A percentile compares a stretch with the other conserved stretches of the same genome.
phyloP scores from a whole-genome alignment of 1,140 invertebrate genomes.

The Tenebrio molitor region DNA sequence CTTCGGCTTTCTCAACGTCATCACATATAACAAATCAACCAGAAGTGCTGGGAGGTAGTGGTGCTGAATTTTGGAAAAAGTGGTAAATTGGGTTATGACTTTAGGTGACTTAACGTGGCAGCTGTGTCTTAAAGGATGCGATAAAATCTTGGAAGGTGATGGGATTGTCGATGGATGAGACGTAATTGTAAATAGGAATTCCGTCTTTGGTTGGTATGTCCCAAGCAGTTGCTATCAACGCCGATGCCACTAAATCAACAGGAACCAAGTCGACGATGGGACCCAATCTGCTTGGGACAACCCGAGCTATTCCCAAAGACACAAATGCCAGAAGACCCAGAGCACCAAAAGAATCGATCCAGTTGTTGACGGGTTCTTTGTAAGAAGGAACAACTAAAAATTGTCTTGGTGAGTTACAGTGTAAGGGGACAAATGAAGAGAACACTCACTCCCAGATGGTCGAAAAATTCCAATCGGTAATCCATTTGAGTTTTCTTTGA shows the following conservation, averaged over 20 bases:
- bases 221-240: conserved; percentile 80
- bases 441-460: too few relatives aligned
- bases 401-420: too few relatives aligned
- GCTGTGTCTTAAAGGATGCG: too few relatives aligned
- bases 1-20: conserved; percentile 72
- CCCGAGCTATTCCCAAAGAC: conserved; percentile 78
- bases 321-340: too few relatives aligned
- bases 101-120: too few relatives aligned
- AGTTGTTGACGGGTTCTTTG: conserved; percentile 78
- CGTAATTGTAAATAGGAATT: conserved; percentile 78
- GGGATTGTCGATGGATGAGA: conserved; percentile 76
- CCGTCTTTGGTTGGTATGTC: conserved; percentile 69
- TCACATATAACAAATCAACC: conserved; percentile 68
- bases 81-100: too few relatives aligned
- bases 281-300: conserved; percentile 73
- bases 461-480: conserved; percentile 81
- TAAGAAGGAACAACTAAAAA: conserved; percentile 82
- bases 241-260: conserved; percentile 85
- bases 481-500: conserved; percentile 74
- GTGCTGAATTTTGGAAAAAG: conserved; percentile 67
- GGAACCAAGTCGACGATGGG: conserved; percentile 85
- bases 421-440: too few relatives aligned
- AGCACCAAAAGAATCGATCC: conserved; percentile 93
- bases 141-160: too few relatives aligned
- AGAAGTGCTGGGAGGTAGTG: conserved; percentile 73